These are phyloP conservation scores for Saccopteryx leptura DNA, from an alignment of 2,113 vertebrate species.

Conservation along the genomic window DNA sequence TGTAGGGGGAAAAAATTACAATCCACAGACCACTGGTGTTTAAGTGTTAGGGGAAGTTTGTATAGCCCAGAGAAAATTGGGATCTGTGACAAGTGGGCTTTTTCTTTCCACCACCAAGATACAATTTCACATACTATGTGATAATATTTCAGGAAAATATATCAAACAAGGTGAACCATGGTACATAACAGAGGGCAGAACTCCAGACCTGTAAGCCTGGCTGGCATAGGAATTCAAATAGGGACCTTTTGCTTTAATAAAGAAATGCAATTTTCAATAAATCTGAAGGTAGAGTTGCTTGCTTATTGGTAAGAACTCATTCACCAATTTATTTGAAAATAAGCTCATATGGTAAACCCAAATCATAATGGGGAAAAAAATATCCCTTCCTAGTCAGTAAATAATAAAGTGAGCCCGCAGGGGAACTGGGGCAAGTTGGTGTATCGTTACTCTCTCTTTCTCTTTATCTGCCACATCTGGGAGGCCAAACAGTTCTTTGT, in stretches of 20 bases:
- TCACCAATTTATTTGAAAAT: slow-evolving; percentile 58
- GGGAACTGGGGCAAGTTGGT: not conserved
- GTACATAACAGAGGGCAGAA: slow-evolving; percentile 40
- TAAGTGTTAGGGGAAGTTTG: slow-evolving; percentile 4
- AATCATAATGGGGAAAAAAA: not conserved
- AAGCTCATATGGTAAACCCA: not conserved
- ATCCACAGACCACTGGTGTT: not conserved
- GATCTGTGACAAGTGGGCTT: slow-evolving; percentile 46
- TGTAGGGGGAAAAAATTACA: slow-evolving; percentile 36
- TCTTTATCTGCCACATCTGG: not conserved
- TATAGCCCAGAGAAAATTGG: slow-evolving; percentile 54
- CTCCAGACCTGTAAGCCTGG: not conserved
- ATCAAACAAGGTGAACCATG: slow-evolving; percentile 25
- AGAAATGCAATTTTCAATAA: slow-evolving; percentile 3
- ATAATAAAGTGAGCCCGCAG: not conserved
- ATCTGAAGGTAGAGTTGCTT: not conserved
- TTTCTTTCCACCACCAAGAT: slow-evolving; percentile 36
- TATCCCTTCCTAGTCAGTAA: not conserved
- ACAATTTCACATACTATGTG: not conserved
- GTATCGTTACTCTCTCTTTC: not conserved
- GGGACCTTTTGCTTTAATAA: slow-evolving; percentile 48
- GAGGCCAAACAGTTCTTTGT: not conserved
- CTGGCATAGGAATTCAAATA: slow-evolving; percentile 65
- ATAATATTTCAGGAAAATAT: slow-evolving; percentile 64
- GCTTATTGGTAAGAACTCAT: not conserved